A percentile compares a stretch with the other conserved stretches of the same genome.
phyloP scores from a whole-genome alignment of 2,888 invertebrate genomes.

The Bursaphelenchus okinawaensis region DNA sequence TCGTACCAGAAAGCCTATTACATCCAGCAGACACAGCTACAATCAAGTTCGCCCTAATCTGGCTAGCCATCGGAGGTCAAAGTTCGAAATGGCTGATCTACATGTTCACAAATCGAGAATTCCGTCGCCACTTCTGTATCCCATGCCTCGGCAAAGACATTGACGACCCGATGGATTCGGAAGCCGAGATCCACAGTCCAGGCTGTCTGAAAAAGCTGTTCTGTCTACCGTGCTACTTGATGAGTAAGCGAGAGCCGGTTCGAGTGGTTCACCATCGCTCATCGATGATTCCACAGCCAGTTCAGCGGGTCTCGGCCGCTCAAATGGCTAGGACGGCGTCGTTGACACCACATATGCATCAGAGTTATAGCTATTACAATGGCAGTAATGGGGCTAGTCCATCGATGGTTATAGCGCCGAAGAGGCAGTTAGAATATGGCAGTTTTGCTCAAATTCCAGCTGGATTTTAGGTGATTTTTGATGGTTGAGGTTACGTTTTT shows the following conservation, averaged over 20 bases:
- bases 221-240: background rate
- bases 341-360: background rate
- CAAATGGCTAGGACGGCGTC: background rate
- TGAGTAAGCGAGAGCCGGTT: background rate
- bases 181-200: background rate
- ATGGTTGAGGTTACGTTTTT: too few relatives aligned
- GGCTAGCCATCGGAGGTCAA: constrained; percentile 89
- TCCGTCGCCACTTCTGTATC: constrained; percentile 59
- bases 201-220: background rate
- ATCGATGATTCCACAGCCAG: background rate
- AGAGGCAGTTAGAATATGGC: background rate
- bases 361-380: background rate
- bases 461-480: too few relatives aligned
- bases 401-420: background rate
- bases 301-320: background rate
- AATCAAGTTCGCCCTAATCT: constrained; percentile 66
- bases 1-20: constrained; percentile 30
- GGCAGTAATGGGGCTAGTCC: background rate
- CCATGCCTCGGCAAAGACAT: constrained; percentile 17
- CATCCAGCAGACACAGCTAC: constrained; percentile 28
- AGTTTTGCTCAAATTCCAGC: constrained; percentile 1
- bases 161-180: background rate
- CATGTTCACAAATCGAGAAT: constrained; percentile 82
- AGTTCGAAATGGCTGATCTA: constrained; percentile 91
- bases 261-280: background rate